Evolutionary conservation across 2,888 invertebrate genomes (phyloP), one percentile per base, ranked within the genome.

Genomic region (Philereme vetulata): DNA sequence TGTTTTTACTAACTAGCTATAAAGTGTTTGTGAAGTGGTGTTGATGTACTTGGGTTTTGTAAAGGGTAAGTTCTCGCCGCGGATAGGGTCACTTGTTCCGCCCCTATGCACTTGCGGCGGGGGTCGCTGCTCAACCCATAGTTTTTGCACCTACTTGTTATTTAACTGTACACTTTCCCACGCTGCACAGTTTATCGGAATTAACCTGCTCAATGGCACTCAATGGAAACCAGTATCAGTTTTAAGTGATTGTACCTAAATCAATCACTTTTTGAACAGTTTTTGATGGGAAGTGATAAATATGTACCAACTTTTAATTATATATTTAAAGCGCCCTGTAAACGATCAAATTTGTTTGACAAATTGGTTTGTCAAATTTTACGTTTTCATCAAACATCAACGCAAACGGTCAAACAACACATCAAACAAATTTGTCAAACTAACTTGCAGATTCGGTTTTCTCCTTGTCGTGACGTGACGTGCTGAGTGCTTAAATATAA

Each of bases 51-150:
- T 50, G 49, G 6, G 52, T 53, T 65, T 55, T 51, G 64, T 67
- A 47, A 55, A 62, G 58, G 66, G 62, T 64, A 64, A 66, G 66
- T 62, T 78, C 78, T 78, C 80, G 62, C 51, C 46, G 21, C 45
- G 63, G 52, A 60, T 62, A 55, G 58, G 68, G 51, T 79, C 86
- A 90, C 88, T 88, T 87, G 90, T 90, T 88, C 83, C 88, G 91
- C 92, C 92, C 91, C 86, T 89, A 91, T 92, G 89, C 91, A 88
- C 90, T 89, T 87, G 86, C 73, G 67, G 73, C 72, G 74, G 81
- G 88, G 88, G 84, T 88, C 88, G 85, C 71, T 81, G 56, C 75
- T 74, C 77, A 76, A 77, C 78, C 72, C 78, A 76, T 78, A 78
- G 78, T 90, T 90, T 91, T 91, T 91, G 90, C 91, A 87, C 84